These are phyloP conservation scores for Parazoanthus darwini DNA, from an alignment of 92 coral and sea anemone genomes.

Conservation along the genomic window DNA sequence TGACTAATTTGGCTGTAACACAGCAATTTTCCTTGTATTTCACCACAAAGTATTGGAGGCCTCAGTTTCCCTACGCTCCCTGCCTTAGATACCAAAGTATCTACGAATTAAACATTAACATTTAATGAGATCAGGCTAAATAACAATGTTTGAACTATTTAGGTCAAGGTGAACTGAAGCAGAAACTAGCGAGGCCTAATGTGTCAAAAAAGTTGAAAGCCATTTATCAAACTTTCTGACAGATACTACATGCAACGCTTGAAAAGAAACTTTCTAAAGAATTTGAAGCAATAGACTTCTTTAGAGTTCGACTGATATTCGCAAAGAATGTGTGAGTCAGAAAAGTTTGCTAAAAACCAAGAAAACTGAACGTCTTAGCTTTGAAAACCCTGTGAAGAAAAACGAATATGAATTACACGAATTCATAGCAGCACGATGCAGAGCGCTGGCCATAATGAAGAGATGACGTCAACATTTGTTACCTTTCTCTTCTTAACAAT, in stretches of 20 bases:
- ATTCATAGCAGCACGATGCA: background rate
- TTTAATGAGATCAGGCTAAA: background rate
- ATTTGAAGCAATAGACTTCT: background rate
- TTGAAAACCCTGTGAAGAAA: background rate
- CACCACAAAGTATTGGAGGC: no score
- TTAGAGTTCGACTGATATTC: background rate
- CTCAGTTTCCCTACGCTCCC: background rate
- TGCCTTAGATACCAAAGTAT: no score
- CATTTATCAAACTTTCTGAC: background rate
- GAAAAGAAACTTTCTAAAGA: background rate
- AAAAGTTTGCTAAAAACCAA: background rate
- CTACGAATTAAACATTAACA: background rate
- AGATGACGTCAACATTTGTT: background rate
- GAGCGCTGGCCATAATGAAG: background rate
- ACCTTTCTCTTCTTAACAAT: background rate
- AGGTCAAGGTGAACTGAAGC: background rate
- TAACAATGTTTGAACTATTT: background rate
- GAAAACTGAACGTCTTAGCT: background rate
- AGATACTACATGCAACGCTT: background rate
- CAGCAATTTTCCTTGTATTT: background rate
- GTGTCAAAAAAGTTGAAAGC: background rate
- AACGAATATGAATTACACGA: background rate
- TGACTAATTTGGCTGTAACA: background rate
- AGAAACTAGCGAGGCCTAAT: background rate
- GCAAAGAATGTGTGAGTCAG: background rate